phyloP scores from a whole-genome alignment of 2,888 invertebrate species.

The Standfussiana lucernea region DNA sequence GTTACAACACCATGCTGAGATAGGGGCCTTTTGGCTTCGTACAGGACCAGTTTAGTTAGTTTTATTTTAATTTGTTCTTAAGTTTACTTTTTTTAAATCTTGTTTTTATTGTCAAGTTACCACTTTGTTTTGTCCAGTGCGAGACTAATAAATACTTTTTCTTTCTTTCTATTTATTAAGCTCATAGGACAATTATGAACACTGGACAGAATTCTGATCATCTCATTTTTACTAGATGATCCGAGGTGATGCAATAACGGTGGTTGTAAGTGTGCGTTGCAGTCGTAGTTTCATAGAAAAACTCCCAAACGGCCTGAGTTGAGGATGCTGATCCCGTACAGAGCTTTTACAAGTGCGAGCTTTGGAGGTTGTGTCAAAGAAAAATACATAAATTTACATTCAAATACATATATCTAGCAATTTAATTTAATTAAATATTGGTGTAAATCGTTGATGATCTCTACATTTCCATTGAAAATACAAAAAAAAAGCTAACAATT shows the following conservation, averaged over 20 bases:
- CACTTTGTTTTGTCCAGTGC: too few relatives aligned
- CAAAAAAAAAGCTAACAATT: not conserved
- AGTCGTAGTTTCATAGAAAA: not conserved
- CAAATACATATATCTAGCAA: not conserved
- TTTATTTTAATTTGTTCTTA: too few relatives aligned
- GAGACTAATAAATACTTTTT: too few relatives aligned
- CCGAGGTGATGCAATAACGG: not conserved
- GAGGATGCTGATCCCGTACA: not conserved
- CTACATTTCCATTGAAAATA: not conserved
- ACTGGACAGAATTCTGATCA: not conserved
- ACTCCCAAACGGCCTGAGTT: not conserved
- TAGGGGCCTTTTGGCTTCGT: too few relatives aligned
- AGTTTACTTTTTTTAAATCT: too few relatives aligned
- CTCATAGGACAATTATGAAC: not conserved
- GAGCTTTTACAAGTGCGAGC: not conserved
- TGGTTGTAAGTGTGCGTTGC: not conserved
- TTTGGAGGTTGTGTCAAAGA: not conserved
- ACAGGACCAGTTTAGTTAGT: too few relatives aligned
- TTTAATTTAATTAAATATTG: too few relatives aligned
- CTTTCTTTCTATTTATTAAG: too few relatives aligned
- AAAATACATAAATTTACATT: too few relatives aligned
- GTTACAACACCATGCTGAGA: too few relatives aligned
- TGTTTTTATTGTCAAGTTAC: too few relatives aligned
- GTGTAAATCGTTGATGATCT: too few relatives aligned
- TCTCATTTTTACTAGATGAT: not conserved